phyloP scores from a whole-genome alignment of 2,888 invertebrate genomes.

The Polyommatus iphigenia region DNA sequence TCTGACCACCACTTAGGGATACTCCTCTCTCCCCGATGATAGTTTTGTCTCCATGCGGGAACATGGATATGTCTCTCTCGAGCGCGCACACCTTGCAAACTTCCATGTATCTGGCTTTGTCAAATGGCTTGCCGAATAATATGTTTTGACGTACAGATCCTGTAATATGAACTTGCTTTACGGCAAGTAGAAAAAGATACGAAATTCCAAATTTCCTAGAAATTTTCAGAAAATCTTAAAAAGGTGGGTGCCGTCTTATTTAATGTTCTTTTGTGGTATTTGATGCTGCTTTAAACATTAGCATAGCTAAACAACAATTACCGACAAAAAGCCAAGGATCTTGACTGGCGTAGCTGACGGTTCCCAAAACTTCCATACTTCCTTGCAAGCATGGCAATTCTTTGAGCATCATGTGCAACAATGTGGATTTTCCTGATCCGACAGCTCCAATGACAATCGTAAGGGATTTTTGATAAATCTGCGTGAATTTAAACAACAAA shows the following conservation, averaged over 20 bases:
- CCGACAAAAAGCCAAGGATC: constrained; percentile 90
- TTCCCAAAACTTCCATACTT: constrained; percentile 80
- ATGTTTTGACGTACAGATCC: constrained; percentile 95
- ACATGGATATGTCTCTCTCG: constrained; percentile 85
- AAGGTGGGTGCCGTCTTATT: background rate
- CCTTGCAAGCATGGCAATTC: constrained; percentile 87
- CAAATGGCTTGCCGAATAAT: constrained; percentile 89
- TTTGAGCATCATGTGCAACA: constrained; percentile 84
- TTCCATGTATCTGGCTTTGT: constrained; percentile 79
- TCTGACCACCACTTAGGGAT: constrained; percentile 90
- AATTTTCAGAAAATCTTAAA: background rate
- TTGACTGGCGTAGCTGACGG: constrained; percentile 88
- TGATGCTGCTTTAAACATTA: no score
- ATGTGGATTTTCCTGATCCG: constrained; percentile 80
- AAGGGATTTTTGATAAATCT: constrained; percentile 65
- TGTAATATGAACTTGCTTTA: constrained; percentile 37
- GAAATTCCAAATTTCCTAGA: background rate
- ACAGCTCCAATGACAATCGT: constrained; percentile 83
- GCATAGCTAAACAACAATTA: constrained; percentile 50
- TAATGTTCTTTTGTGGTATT: background rate
- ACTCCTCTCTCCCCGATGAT: constrained; percentile 92
- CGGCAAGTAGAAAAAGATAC: no score
- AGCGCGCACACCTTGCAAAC: constrained; percentile 86
- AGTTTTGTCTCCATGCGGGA: constrained; percentile 90
- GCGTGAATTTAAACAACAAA: constrained; percentile 7